Conservation (phyloP, 2,797 vertebrate genomes). For the Galagoides demidoff region DNA sequence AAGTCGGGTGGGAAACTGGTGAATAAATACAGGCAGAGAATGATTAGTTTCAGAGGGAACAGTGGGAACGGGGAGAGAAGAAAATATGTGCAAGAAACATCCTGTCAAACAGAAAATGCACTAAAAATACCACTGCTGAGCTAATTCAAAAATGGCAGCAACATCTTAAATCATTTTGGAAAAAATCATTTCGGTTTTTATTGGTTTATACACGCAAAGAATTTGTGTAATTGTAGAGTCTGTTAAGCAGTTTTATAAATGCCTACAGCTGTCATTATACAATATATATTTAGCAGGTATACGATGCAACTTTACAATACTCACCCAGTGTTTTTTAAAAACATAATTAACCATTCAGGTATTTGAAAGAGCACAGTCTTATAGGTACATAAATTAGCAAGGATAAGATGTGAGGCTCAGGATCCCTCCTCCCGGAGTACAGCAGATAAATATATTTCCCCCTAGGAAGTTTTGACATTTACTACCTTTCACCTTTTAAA, state of each 20-base stretch:
- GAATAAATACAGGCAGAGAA: constrained; percentile 36
- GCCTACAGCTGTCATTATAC: constrained; percentile 30
- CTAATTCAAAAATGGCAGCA: constrained; percentile 61
- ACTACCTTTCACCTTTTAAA: constrained; percentile 67
- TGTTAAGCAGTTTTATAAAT: constrained; percentile 63
- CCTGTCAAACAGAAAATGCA: constrained; percentile 72
- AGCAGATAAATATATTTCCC: constrained; percentile 4
- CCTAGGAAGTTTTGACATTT: constrained; percentile 62
- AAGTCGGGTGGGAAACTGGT: neutral
- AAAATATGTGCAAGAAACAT: constrained; percentile 62
- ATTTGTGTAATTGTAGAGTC: constrained; percentile 54
- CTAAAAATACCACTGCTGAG: constrained; percentile 48
- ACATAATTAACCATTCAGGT: neutral
- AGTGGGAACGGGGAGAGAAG: constrained; percentile 55
- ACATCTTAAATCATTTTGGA: constrained; percentile 44
- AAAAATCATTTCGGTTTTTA: constrained; percentile 61
- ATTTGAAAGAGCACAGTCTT: constrained; percentile 30
- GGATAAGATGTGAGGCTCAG: no score
- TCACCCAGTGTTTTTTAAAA: neutral
- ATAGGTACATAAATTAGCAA: neutral
- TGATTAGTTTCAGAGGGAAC: constrained; percentile 54
- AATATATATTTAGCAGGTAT: constrained; percentile 63
- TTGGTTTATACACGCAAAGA: constrained; percentile 65
- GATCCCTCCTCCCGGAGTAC: neutral
- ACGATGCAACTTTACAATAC: neutral